Evolutionary conservation across 2,113 vertebrate genomes (phyloP).

Genomic region (Podocnemis expansa): DNA sequence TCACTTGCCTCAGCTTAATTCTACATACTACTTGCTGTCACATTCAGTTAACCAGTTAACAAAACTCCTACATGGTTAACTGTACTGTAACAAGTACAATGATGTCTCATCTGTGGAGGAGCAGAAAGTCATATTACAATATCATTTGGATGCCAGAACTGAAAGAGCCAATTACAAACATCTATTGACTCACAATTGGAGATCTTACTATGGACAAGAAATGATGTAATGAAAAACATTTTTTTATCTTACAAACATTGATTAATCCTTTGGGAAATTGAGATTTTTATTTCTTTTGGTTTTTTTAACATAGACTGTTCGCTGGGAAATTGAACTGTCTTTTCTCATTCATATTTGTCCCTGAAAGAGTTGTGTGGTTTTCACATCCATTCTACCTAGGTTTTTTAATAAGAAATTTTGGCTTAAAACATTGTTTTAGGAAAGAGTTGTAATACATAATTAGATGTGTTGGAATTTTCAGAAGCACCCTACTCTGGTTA

Average conservation of each 20-base stretch:
- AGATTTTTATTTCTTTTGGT: background rate
- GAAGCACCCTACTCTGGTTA: background rate
- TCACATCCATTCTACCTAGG: background rate
- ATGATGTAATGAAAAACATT: background rate
- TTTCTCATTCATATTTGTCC: background rate
- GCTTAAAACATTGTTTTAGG: background rate
- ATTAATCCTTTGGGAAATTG: background rate
- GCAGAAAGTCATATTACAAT: background rate
- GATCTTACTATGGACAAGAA: constrained; percentile 1
- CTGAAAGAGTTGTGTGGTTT: background rate
- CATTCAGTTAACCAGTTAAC: background rate
- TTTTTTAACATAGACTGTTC: constrained; percentile 19
- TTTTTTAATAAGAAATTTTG: background rate
- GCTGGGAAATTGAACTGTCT: background rate
- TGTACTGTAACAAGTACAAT: background rate
- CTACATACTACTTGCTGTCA: background rate
- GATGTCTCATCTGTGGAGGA: background rate
- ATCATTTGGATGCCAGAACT: background rate
- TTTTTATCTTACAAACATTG: background rate
- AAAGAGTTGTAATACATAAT: background rate
- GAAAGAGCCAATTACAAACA: background rate
- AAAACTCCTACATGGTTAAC: background rate
- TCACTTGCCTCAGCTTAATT: background rate
- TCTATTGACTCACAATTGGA: background rate
- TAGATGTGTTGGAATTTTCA: background rate